Percentiles rank a stretch among this genome's conserved stretches.
These are phyloP conservation scores for Lemur catta DNA, from an alignment of 2,797 vertebrate genomes.

Conservation along the genomic window DNA sequence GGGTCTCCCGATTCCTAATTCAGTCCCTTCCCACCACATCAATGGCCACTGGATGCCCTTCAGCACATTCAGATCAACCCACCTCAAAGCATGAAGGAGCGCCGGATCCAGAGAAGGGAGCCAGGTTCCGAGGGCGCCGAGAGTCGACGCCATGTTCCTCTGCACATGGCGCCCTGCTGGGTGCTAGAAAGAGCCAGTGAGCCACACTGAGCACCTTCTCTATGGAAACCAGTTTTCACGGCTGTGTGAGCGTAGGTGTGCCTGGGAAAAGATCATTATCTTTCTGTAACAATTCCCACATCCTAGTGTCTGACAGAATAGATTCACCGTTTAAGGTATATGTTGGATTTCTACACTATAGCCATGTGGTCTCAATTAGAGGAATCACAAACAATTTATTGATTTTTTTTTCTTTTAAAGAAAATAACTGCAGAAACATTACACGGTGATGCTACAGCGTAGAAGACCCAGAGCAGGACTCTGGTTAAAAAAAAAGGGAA, in stretches of 20 bases:
- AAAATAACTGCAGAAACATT: constrained; percentile 12
- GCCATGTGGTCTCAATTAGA: constrained; percentile 26
- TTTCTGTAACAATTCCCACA: neutral
- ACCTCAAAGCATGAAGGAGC: accelerated
- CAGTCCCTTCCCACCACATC: too few species aligned
- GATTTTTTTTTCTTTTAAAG: constrained; percentile 1
- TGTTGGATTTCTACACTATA: neutral
- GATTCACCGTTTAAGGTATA: constrained; percentile 33
- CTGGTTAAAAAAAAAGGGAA: neutral
- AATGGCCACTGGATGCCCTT: accelerated
- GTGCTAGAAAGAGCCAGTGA: accelerated
- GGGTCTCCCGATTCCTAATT: neutral
- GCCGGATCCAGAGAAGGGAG: accelerated
- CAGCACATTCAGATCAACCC: accelerated
- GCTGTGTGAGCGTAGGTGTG: accelerated
- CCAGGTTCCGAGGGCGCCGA: accelerated
- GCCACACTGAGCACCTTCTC: accelerated
- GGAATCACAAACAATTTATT: constrained; percentile 24
- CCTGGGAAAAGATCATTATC: neutral
- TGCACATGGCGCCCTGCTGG: accelerated
- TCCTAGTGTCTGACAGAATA: neutral
- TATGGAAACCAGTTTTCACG: neutral
- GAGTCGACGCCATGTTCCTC: accelerated
- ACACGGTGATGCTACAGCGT: neutral
- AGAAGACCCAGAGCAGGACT: neutral